These are phyloP conservation scores for Chloromyia formosa DNA, from an alignment of 2,888 invertebrate species.

Conservation along the genomic window DNA sequence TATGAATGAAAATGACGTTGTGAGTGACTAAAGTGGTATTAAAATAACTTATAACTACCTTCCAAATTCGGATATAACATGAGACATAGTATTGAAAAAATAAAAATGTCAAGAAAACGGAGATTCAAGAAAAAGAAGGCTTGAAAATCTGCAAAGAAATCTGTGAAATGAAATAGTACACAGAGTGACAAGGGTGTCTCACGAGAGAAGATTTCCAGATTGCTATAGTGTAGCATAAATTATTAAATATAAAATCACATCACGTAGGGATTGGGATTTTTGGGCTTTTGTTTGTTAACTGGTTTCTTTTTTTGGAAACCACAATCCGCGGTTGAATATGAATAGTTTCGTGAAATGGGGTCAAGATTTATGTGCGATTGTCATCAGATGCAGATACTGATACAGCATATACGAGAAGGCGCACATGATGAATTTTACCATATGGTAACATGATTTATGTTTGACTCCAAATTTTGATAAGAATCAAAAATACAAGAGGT, in stretches of 20 bases:
- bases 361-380: constrained; percentile 31
- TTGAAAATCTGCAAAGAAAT: constrained; percentile 6
- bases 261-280: not conserved
- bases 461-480: too few species aligned
- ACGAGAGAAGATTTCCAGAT: not conserved
- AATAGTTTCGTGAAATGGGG: constrained; percentile 21
- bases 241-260: not conserved
- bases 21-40: not conserved
- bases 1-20: not conserved
- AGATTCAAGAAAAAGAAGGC: not conserved
- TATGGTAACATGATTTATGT: too few species aligned
- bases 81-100: not conserved
- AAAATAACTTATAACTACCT: not conserved
- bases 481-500: too few species aligned
- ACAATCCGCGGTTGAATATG: not conserved
- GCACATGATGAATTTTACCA: too few species aligned
- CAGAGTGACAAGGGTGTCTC: not conserved
- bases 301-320: too few species aligned
- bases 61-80: not conserved
- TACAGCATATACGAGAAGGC: not conserved
- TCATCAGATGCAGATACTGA: not conserved
- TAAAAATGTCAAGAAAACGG: not conserved
- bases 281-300: not conserved
- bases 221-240: not conserved
- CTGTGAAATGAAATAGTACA: not conserved